Percentiles rank a stretch among this genome's conserved stretches.
Evolutionary conservation across 2,113 vertebrate species (phyloP).

Genomic region (Sceloporus undulatus): DNA sequence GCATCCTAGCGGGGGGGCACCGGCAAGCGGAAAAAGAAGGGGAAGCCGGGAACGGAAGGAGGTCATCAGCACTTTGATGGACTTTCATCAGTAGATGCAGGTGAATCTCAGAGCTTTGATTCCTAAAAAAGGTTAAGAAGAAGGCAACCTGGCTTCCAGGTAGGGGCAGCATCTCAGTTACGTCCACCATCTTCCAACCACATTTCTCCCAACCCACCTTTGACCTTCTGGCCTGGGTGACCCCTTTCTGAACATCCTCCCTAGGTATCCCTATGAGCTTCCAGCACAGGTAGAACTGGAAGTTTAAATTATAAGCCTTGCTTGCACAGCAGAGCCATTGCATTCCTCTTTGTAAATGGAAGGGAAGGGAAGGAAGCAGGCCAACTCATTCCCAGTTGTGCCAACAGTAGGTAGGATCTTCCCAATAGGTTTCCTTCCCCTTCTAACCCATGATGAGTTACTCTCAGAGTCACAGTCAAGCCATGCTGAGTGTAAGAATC

Average conservation of each 20-base stretch:
- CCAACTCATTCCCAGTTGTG: no score
- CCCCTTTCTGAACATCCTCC: no score
- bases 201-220: not conserved
- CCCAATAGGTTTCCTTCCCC: no score
- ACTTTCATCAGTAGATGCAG: not conserved
- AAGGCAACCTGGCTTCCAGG: fast-evolving
- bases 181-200: not conserved
- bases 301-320: not conserved
- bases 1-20: not conserved
- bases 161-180: not conserved
- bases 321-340: not conserved
- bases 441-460: no score
- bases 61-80: not conserved
- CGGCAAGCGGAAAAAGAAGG: not conserved
- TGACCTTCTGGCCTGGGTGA: no score
- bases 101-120: not conserved
- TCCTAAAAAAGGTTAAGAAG: not conserved
- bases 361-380: not conserved
- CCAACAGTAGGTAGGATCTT: no score
- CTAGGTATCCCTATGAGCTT: no score
- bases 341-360: not conserved
- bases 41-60: fast-evolving
- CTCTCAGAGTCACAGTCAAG: no score
- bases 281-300: no score
- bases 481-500: no score